Percentiles rank a stretch among this genome's conserved stretches.
phyloP scores from a whole-genome alignment of 2,113 vertebrate species.

The Cephalophus harveyi region DNA sequence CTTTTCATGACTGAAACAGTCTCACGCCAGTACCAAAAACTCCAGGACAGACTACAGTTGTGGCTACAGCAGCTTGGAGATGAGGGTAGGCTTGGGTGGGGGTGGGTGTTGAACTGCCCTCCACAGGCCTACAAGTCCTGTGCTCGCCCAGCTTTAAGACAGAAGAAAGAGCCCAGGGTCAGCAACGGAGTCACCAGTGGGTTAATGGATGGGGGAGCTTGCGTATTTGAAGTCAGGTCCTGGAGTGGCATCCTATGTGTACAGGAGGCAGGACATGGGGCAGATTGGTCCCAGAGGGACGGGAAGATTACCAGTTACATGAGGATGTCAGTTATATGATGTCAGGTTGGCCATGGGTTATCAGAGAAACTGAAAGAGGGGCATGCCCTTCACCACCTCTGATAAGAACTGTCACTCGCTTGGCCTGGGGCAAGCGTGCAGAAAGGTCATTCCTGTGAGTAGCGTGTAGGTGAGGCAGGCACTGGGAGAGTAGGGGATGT shows the following conservation, averaged over 20 bases:
- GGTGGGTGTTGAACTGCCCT: neutral
- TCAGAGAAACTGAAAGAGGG: neutral
- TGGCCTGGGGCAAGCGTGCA: neutral
- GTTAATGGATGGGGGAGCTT: neutral
- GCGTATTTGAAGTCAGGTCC: neutral
- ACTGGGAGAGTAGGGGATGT: neutral
- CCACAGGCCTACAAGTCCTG: neutral
- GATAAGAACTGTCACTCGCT: neutral
- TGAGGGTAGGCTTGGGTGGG: neutral
- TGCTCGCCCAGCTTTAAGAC: neutral
- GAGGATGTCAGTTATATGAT: neutral
- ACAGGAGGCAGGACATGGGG: neutral
- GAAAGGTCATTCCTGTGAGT: neutral
- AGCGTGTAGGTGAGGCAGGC: neutral
- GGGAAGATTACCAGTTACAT: neutral
- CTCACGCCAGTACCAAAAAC: neutral
- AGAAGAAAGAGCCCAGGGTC: neutral
- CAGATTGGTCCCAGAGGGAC: neutral
- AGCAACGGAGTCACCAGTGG: neutral
- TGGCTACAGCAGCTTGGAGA: neutral
- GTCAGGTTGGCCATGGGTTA: neutral
- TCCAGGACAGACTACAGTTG: neutral
- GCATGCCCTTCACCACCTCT: neutral
- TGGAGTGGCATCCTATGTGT: neutral
- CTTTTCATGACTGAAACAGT: neutral